These are phyloP conservation scores for Pangasius larnaudii DNA, from an alignment of 2,797 vertebrate species.

Conservation along the genomic window DNA sequence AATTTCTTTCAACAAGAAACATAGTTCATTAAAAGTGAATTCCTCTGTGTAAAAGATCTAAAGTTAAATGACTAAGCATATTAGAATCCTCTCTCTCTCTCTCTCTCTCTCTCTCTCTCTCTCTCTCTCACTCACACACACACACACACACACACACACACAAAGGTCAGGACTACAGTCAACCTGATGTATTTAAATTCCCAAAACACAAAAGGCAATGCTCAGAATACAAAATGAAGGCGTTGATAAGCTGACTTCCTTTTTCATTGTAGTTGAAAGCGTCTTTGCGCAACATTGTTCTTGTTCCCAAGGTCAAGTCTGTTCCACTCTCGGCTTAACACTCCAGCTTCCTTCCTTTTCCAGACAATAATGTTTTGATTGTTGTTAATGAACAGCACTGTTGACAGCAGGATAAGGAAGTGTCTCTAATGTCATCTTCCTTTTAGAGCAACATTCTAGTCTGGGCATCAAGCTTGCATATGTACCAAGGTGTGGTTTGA, in stretches of 20 bases:
- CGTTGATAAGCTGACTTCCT: constrained; percentile 22
- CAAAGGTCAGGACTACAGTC: constrained; percentile 32
- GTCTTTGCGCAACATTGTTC: not conserved
- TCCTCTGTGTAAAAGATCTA: constrained; percentile 13
- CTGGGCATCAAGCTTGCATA: not conserved
- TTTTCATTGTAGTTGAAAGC: constrained; percentile 4
- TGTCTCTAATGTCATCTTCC: not conserved
- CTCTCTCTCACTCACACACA: not conserved
- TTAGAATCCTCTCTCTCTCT: not conserved
- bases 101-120: constrained; percentile 6
- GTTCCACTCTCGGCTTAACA: not conserved
- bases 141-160: not conserved
- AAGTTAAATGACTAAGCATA: constrained; percentile 26
- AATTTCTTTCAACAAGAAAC: constrained; percentile 4
- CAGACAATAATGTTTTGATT: not conserved
- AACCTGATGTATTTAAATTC: constrained; percentile 33
- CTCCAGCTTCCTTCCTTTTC: not conserved
- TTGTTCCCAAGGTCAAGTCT: constrained; percentile 22
- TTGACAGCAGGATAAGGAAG: not conserved
- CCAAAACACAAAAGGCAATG: constrained; percentile 23
- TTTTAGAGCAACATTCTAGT: not conserved
- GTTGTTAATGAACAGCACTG: not conserved
- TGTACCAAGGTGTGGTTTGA: not conserved
- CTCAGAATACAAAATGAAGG: constrained; percentile 18
- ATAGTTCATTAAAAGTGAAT: constrained; percentile 25